phyloP scores from a whole-genome alignment of 2,113 vertebrate species.

The Phylloscopus trochilus region DNA sequence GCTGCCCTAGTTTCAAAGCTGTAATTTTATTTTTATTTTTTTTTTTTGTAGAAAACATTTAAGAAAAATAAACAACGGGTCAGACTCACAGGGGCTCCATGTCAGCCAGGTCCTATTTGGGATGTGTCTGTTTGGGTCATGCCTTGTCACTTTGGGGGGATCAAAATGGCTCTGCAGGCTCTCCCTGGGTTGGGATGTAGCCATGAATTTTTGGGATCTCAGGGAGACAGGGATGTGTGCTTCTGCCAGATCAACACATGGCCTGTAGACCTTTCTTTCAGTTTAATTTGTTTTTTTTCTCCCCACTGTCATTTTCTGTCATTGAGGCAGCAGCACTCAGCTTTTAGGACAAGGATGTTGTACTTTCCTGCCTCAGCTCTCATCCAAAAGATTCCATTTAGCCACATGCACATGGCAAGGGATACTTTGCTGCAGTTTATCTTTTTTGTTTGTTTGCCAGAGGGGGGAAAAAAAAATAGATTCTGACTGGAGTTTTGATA shows the following conservation, averaged over 20 bases:
- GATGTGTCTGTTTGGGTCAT: background rate
- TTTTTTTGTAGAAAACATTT: background rate
- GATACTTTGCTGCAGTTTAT: background rate
- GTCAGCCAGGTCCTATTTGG: background rate
- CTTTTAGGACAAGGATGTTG: background rate
- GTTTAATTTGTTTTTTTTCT: accelerated
- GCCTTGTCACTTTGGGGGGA: background rate
- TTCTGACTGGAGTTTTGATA: background rate
- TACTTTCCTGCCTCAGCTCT: background rate
- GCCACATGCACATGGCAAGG: background rate
- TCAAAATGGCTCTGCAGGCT: background rate
- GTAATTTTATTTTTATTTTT: background rate
- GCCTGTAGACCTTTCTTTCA: background rate
- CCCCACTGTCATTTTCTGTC: background rate
- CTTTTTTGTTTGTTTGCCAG: background rate
- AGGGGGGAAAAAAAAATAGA: accelerated
- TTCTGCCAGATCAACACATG: background rate
- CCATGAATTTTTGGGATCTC: background rate
- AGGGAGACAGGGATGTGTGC: background rate
- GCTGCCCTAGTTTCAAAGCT: slow-evolving; percentile 39
- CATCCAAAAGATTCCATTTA: background rate
- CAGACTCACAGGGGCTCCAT: background rate
- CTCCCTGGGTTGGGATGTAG: background rate
- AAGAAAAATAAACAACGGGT: slow-evolving; percentile 4
- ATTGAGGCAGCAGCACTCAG: background rate